Evolutionary conservation across 2,888 invertebrate genomes (phyloP), one percentile per base, ranked within the genome.

Genomic region (Archaeoteleia sp.): DNA sequence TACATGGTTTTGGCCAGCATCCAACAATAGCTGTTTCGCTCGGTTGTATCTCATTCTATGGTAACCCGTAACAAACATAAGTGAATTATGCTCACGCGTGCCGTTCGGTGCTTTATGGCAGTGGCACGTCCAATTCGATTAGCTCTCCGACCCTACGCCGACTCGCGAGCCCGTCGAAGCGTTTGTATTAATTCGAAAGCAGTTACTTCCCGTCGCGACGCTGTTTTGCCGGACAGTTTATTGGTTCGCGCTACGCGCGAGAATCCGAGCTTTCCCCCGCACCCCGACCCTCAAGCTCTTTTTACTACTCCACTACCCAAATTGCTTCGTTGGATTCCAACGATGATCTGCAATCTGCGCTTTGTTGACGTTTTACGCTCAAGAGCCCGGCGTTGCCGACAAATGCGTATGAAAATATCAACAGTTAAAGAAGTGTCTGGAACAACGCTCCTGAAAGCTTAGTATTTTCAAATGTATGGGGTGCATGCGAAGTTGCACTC

Each of bases 61-160:
- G 82, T 77, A 80, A 80, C 79, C 78, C 79, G 80, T 81, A 83
- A 82, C 83, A 82, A 82, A 83, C 83, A 79, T 82, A 78, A 82
- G 79, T 82, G 82, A 83, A 82, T 84, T 82, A 83, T 81, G 79
- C 74, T 72, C 76, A 76, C 78, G 78, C 78, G 77, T 78, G 76
- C 75, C 76, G 75, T 76, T 80, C 77, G 75, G 78, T 80, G 78
- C 75, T 80, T 82, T 77, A 78, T 74, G 75, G 74, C 60, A 72
- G 62, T 48, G 71, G 67, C 55, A 40, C 69, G 74, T 76, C 75
- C 68, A 74, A 75, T 74, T 76, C 79, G 78, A 79, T 80, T 80
- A 79, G 73, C 71, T 66, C 58, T 55, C 25, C 48, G 20, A 17
- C 45, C 30, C 27, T 8, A 32, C 29, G 14, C 8, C 30, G 30